Evolutionary conservation across 1,140 invertebrate species (phyloP), one percentile per base, ranked within the genome.

Genomic region (Orchesella cincta): DNA sequence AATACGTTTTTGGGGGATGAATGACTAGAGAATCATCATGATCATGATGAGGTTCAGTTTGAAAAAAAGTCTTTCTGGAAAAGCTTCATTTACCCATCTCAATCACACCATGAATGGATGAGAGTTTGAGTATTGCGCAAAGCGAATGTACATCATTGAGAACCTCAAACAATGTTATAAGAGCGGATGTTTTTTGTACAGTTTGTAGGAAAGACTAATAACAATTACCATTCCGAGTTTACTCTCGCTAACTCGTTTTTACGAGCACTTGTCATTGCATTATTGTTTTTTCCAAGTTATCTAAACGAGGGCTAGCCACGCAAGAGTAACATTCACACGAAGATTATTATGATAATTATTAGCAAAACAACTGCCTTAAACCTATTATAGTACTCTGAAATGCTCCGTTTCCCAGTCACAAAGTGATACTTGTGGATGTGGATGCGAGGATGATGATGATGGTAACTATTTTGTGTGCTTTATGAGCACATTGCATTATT

Each of bases 271-370:
- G 52, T 57, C 12, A 12, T 57, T 18, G 23, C 52, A 57, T 57
- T 23, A 57, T 57, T 23, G 23, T 57, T 57, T 57, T 57, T 57
- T 57, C 23, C 52, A 14, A 14, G 23, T 57, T 57, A 8, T 57
- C 52, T 14, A 67, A 67, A 67, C 31, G 62, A 67, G 62, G 3
- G 62, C 31, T 67, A 67, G 29, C 62, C 62, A 67, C 62, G 62
- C 62, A 67, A 67, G 2, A 31, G 14, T 67, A 67, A 18, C 62
- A 23, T 67, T 67, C 23, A 67, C 62, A 67, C 8, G 29, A 18
- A 33, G 31, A 67, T 67, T 67, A 67, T 67, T 67, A 67, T 67
- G 62, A 67, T 67, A 67, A 67, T 67, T 67, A 67, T 29, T 29
- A 67, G 8, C 26, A 46, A 8, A 46, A 46, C 39, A 46, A 46